A percentile compares a stretch with the other conserved stretches of the same genome.
These are phyloP conservation scores for Ameiurus melas DNA, from an alignment of 2,113 vertebrate genomes.

Conservation along the genomic window DNA sequence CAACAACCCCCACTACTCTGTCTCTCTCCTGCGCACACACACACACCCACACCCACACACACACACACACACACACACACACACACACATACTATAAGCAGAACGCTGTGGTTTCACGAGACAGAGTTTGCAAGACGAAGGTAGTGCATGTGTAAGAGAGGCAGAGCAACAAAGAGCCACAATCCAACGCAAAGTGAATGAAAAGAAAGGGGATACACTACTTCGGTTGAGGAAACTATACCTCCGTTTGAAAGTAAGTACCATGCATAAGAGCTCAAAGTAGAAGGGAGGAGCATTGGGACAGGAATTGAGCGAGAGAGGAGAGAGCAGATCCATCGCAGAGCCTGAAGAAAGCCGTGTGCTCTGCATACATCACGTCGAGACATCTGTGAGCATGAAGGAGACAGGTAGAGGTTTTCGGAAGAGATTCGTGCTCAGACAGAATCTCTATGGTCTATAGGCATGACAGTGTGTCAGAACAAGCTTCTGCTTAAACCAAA, in stretches of 20 bases:
- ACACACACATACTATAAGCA: slow-evolving; percentile 60
- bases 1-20: slow-evolving; percentile 49
- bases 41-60: slow-evolving; percentile 59
- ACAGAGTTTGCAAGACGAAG: slow-evolving; percentile 37
- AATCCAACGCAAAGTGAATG: slow-evolving; percentile 64
- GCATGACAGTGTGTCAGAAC: not conserved
- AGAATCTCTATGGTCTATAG: slow-evolving; percentile 27
- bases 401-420: slow-evolving; percentile 24
- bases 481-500: not conserved
- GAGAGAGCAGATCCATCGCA: slow-evolving; percentile 10
- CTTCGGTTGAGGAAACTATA: slow-evolving; percentile 66
- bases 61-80: slow-evolving; percentile 61
- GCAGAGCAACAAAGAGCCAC: slow-evolving; percentile 59
- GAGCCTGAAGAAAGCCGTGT: slow-evolving; percentile 21
- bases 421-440: slow-evolving; percentile 21
- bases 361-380: slow-evolving; percentile 32
- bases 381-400: slow-evolving; percentile 19
- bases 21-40: slow-evolving; percentile 53
- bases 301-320: not conserved
- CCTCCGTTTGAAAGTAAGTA: slow-evolving; percentile 75
- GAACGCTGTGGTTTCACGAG: slow-evolving; percentile 59
- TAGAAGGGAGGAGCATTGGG: not conserved
- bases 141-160: slow-evolving; percentile 48
- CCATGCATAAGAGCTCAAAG: slow-evolving; percentile 18
- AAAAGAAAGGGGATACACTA: slow-evolving; percentile 68